These are phyloP conservation scores for Heliconius hermathena DNA, from an alignment of 1,140 invertebrate species.

Conservation along the genomic window DNA sequence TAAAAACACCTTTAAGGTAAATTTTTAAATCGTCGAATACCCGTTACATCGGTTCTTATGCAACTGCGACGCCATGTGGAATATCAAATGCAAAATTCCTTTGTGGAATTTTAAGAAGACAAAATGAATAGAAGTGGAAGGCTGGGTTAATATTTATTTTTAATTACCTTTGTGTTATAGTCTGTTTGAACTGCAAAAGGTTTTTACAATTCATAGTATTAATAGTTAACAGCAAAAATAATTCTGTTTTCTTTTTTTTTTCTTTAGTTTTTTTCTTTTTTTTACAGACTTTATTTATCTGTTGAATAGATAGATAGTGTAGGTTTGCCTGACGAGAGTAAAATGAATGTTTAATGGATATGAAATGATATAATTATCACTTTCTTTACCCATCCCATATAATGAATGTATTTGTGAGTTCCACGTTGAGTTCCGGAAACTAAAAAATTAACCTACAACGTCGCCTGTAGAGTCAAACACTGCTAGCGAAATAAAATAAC, in stretches of 20 bases:
- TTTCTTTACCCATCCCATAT: too few relatives aligned
- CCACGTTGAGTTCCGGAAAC: too few relatives aligned
- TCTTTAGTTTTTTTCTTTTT: background rate
- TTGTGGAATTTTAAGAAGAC: slow-evolving; percentile 51
- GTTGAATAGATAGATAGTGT: background rate
- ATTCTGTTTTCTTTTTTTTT: background rate
- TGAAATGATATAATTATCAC: too few relatives aligned
- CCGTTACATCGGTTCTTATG: background rate
- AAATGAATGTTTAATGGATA: too few relatives aligned
- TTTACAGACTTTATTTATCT: background rate
- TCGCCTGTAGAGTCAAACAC: too few relatives aligned
- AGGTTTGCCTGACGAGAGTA: too few relatives aligned
- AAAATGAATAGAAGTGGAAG: slow-evolving; percentile 45
- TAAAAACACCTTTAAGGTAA: background rate
- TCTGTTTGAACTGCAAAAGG: slow-evolving; percentile 27
- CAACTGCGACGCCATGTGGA: background rate
- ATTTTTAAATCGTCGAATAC: background rate
- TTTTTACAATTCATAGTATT: slow-evolving; percentile 18
- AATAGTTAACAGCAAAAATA: slow-evolving; percentile 8
- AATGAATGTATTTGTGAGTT: too few relatives aligned
- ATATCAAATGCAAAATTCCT: slow-evolving; percentile 47
- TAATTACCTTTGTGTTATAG: slow-evolving; percentile 47
- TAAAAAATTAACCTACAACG: too few relatives aligned
- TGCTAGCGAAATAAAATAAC: too few relatives aligned
- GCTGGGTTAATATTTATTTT: slow-evolving; percentile 53